A percentile compares a stretch with the other conserved stretches of the same genome.
Evolutionary conservation across 2,113 vertebrate species (phyloP).

Genomic region (Falco punctatus): DNA sequence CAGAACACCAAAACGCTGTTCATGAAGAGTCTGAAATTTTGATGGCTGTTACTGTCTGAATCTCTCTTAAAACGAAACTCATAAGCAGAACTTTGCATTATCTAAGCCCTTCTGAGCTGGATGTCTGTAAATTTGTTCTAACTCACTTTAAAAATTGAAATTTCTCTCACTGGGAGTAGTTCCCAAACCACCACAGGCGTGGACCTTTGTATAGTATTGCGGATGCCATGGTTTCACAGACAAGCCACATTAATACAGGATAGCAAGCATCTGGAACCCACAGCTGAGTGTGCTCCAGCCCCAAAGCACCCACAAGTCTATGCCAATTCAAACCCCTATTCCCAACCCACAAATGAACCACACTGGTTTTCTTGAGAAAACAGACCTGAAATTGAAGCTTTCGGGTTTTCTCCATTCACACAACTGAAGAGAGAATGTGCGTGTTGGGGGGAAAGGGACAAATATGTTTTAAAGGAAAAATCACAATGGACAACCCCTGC

Average conservation of each 20-base stretch:
- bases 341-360: conserved; percentile 75
- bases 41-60: neutral
- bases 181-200: conserved; percentile 68
- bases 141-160: conserved; percentile 43
- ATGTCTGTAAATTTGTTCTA: conserved; percentile 33
- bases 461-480: neutral
- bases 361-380: conserved; percentile 74
- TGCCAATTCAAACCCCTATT: conserved; percentile 74
- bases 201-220: conserved; percentile 68
- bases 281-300: conserved; percentile 71
- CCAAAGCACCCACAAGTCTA: conserved; percentile 73
- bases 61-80: neutral
- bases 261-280: conserved; percentile 79
- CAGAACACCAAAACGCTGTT: neutral
- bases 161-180: conserved; percentile 57
- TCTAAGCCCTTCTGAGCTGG: neutral
- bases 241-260: conserved; percentile 78
- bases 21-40: neutral
- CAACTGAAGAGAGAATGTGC: conserved; percentile 4
- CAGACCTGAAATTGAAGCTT: conserved; percentile 69
- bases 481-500: neutral
- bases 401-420: conserved; percentile 56
- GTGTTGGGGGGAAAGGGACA: neutral
- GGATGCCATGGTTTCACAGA: conserved; percentile 78
- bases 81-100: neutral